phyloP scores from a whole-genome alignment of 2,797 vertebrate genomes.

The Naso thynnoides region DNA sequence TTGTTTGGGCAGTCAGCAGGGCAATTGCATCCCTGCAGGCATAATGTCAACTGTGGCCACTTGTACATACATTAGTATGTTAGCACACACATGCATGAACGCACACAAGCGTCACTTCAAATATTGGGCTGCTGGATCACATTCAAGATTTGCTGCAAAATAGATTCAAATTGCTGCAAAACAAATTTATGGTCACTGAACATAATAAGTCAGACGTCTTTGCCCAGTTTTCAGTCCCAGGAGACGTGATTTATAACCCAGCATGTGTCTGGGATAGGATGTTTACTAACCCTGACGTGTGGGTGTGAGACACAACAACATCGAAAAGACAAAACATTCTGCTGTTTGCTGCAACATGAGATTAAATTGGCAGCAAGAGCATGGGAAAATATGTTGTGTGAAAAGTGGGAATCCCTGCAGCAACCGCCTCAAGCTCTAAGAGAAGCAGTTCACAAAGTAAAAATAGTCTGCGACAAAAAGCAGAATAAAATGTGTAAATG shows the following conservation, averaged over 20 bases:
- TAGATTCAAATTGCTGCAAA: not conserved
- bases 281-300: not conserved
- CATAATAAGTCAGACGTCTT: not conserved
- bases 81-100: slow-evolving; percentile 42
- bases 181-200: not conserved
- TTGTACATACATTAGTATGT: slow-evolving; percentile 40
- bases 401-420: slow-evolving; percentile 9
- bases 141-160: slow-evolving; percentile 5
- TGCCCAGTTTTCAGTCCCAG: not conserved
- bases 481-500: not conserved
- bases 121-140: not conserved
- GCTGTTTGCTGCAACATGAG: slow-evolving; percentile 8
- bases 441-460: not conserved
- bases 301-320: not conserved
- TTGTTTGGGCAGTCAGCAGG: slow-evolving; percentile 61
- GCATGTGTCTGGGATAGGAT: slow-evolving; percentile 4
- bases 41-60: slow-evolving; percentile 42
- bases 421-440: not conserved
- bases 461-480: not conserved
- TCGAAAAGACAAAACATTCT: slow-evolving; percentile 12
- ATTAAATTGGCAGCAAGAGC: slow-evolving; percentile 7
- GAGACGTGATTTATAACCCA: not conserved
- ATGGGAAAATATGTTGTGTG: not conserved
- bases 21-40: slow-evolving; percentile 54
- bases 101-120: slow-evolving; percentile 8